Evolutionary conservation across 2,113 vertebrate species (phyloP).

Genomic region (Sander vitreus): DNA sequence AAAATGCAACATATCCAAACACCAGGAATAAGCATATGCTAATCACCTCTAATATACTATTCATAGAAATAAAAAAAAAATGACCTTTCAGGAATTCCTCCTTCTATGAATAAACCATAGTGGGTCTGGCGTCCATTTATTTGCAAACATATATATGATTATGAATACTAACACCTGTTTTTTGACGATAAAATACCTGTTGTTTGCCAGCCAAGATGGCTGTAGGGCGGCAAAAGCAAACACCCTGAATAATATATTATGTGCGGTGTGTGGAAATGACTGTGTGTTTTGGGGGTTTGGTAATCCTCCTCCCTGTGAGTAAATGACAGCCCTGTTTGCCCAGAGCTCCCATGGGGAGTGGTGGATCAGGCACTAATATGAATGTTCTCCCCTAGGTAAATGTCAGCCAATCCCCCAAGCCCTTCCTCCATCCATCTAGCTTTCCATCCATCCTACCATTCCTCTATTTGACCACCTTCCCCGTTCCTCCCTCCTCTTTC

Average conservation of each 20-base stretch:
- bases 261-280: constrained; percentile 60
- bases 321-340: constrained; percentile 85
- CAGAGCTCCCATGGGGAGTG: constrained; percentile 66
- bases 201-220: constrained; percentile 61
- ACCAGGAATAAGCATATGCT: constrained; percentile 29
- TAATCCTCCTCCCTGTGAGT: constrained; percentile 76
- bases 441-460: constrained; percentile 13
- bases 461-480: constrained; percentile 5
- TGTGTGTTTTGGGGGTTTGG: constrained; percentile 70
- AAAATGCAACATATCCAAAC: not conserved
- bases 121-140: constrained; percentile 25
- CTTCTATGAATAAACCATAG: constrained; percentile 21
- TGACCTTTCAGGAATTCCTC: constrained; percentile 47
- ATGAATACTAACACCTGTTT: constrained; percentile 60
- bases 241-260: constrained; percentile 76
- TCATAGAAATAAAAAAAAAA: constrained; percentile 20
- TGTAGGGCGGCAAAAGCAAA: constrained; percentile 61
- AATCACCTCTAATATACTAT: constrained; percentile 50
- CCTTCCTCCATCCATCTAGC: constrained; percentile 39
- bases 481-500: constrained; percentile 2
- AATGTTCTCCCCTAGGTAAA: constrained; percentile 82
- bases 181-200: constrained; percentile 49
- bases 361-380: constrained; percentile 75
- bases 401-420: constrained; percentile 79
- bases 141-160: constrained; percentile 52